A percentile compares a stretch with the other conserved stretches of the same genome.
phyloP scores from a whole-genome alignment of 1,140 invertebrate genomes.

The Ectropis grisescens region DNA sequence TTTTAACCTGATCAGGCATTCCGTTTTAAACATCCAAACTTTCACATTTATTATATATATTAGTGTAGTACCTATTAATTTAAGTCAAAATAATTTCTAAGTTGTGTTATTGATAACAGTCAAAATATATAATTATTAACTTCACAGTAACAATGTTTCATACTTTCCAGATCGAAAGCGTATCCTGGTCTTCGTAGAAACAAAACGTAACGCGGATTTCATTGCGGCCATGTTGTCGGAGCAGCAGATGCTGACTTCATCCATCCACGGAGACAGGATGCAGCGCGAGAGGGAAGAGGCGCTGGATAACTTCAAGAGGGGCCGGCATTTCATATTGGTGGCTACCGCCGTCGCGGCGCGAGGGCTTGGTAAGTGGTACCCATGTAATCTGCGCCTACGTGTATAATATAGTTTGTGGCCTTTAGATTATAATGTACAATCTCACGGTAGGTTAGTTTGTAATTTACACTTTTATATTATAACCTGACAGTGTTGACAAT shows the following conservation, averaged over 20 bases:
- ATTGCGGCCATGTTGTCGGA: conserved; percentile 83
- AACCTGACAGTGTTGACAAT: too few species aligned
- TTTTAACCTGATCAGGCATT: too few species aligned
- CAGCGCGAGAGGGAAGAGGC: conserved; percentile 93
- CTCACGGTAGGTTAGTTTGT: too few species aligned
- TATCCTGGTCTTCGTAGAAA: conserved; percentile 92
- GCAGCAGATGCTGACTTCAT: conserved; percentile 79
- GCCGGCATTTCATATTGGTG: conserved; percentile 83
- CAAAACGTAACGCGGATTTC: conserved; percentile 90
- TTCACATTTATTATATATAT: too few species aligned
- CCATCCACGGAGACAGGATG: conserved; percentile 93
- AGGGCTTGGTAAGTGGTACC: conserved; percentile 81
- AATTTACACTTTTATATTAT: conserved; percentile 2
- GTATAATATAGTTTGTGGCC: too few species aligned
- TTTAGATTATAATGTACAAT: too few species aligned
- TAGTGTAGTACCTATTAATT: too few species aligned
- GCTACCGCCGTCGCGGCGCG: conserved; percentile 95
- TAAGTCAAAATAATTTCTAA: too few species aligned
- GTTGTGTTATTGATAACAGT: too few species aligned
- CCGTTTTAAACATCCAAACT: too few species aligned
- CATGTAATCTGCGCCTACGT: not conserved
- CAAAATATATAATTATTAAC: too few species aligned
- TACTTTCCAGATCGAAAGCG: conserved; percentile 63
- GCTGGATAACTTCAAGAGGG: conserved; percentile 84
- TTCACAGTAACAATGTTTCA: too few species aligned